Conservation (phyloP, 2,113 vertebrate genomes). For the Gasterosteus aculeatus region DNA sequence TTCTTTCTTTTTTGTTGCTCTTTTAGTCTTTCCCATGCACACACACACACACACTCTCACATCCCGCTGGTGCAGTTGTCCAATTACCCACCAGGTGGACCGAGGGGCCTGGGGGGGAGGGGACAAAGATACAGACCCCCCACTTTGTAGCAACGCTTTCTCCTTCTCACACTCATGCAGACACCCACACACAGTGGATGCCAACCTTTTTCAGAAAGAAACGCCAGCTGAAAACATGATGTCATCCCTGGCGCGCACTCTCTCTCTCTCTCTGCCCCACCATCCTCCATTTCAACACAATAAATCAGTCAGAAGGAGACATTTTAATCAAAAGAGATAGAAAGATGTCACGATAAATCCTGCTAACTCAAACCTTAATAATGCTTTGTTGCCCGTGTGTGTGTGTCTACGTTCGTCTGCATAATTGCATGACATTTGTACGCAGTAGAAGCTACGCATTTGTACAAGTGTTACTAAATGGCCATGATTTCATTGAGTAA, state of each 20-base stretch:
- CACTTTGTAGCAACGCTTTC: slow-evolving; percentile 27
- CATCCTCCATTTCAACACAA: slow-evolving; percentile 57
- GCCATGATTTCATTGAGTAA: background rate
- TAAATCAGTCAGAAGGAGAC: slow-evolving; percentile 77
- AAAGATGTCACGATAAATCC: slow-evolving; percentile 81
- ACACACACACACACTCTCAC: slow-evolving; percentile 25
- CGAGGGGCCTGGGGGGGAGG: slow-evolving; percentile 16
- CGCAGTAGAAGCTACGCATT: slow-evolving; percentile 18
- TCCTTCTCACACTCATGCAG: background rate
- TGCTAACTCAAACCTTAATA: slow-evolving; percentile 63
- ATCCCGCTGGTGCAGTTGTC: slow-evolving; percentile 47
- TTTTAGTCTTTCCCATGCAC: slow-evolving; percentile 18
- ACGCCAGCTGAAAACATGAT: slow-evolving; percentile 73
- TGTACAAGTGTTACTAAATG: slow-evolving; percentile 17
- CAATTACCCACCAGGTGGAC: slow-evolving; percentile 64
- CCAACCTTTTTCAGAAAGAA: slow-evolving; percentile 50
- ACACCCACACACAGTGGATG: slow-evolving; percentile 35
- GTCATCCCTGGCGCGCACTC: slow-evolving; percentile 61
- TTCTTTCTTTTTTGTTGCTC: slow-evolving; percentile 25
- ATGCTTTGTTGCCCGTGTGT: slow-evolving; percentile 61
- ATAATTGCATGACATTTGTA: slow-evolving; percentile 47
- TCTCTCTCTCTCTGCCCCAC: slow-evolving; percentile 49
- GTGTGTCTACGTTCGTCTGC: slow-evolving; percentile 42
- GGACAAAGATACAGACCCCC: slow-evolving; percentile 24
- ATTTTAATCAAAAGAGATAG: slow-evolving; percentile 80